Conservation (phyloP, 2,113 vertebrate genomes). For the Trogon surrucura region DNA sequence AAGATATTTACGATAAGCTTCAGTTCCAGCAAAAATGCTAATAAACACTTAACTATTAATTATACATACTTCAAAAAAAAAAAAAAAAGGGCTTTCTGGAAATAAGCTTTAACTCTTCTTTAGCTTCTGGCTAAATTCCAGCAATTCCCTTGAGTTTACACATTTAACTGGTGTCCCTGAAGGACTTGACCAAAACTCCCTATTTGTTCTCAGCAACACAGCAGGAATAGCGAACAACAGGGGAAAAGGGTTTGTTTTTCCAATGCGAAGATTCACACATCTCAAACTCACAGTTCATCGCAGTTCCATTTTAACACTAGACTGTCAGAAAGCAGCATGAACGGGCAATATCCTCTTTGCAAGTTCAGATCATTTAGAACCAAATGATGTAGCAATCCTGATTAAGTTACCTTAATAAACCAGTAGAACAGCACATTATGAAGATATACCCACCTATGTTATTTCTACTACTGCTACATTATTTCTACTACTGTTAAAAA, state of each 20-base stretch:
- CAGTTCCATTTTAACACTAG: not conserved
- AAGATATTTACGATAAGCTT: not conserved
- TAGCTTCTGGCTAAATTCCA: not conserved
- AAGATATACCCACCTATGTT: not conserved
- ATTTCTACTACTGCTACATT: not conserved
- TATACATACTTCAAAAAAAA: too few relatives aligned
- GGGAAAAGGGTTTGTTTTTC: not conserved
- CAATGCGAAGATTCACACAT: not conserved
- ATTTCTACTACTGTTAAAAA: not conserved
- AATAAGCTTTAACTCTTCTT: not conserved
- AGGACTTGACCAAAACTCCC: not conserved
- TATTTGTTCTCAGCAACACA: not conserved
- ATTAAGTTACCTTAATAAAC: constrained; percentile 21
- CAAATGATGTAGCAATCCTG: not conserved
- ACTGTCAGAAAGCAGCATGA: not conserved
- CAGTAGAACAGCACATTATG: not conserved
- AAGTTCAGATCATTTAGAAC: not conserved
- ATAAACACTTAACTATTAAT: not conserved
- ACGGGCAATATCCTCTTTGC: not conserved
- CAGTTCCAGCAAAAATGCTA: not conserved
- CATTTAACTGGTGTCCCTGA: not conserved
- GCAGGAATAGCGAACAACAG: not conserved
- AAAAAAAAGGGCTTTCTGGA: not conserved
- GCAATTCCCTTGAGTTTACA: not conserved
- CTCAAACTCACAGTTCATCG: not conserved